phyloP scores from a whole-genome alignment of 2,113 vertebrate species.

The Calyptommatus sinebrachiatus region DNA sequence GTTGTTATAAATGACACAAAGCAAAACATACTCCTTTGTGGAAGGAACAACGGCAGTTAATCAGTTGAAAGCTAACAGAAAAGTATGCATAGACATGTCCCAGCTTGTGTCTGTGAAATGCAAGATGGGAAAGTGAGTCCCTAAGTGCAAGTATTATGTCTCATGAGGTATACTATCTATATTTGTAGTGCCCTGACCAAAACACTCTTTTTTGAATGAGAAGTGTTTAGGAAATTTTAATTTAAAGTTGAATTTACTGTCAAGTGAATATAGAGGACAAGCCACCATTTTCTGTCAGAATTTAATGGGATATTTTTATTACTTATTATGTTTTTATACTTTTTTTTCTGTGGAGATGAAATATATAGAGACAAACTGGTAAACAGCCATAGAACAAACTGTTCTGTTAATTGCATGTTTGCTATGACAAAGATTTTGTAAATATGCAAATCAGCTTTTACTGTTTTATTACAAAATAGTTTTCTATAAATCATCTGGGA shows the following conservation, averaged over 20 bases:
- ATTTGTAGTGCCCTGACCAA: slow-evolving; percentile 69
- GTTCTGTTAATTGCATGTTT: slow-evolving; percentile 76
- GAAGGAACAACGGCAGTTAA: background rate
- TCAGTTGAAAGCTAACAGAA: background rate
- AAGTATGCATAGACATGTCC: background rate
- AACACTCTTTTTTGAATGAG: slow-evolving; percentile 66
- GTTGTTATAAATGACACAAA: too few species aligned
- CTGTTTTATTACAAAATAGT: slow-evolving; percentile 66
- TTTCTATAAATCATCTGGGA: slow-evolving; percentile 69
- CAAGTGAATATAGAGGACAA: slow-evolving; percentile 62
- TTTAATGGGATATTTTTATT: slow-evolving; percentile 66
- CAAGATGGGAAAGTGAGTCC: background rate
- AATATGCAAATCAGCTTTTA: slow-evolving; percentile 81
- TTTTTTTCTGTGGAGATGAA: slow-evolving; percentile 61
- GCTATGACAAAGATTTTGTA: slow-evolving; percentile 79
- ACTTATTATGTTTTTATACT: slow-evolving; percentile 49
- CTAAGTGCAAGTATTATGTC: slow-evolving; percentile 57
- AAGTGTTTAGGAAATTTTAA: slow-evolving; percentile 69
- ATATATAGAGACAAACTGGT: slow-evolving; percentile 48
- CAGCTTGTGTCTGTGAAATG: slow-evolving; percentile 5
- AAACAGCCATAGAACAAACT: slow-evolving; percentile 76
- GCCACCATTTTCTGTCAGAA: slow-evolving; percentile 63
- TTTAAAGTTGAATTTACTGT: slow-evolving; percentile 58
- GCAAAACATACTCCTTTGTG: background rate
- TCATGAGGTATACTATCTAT: slow-evolving; percentile 41